Evolutionary conservation across 2,113 vertebrate species (phyloP).

Genomic region (Capricornis sumatraensis): DNA sequence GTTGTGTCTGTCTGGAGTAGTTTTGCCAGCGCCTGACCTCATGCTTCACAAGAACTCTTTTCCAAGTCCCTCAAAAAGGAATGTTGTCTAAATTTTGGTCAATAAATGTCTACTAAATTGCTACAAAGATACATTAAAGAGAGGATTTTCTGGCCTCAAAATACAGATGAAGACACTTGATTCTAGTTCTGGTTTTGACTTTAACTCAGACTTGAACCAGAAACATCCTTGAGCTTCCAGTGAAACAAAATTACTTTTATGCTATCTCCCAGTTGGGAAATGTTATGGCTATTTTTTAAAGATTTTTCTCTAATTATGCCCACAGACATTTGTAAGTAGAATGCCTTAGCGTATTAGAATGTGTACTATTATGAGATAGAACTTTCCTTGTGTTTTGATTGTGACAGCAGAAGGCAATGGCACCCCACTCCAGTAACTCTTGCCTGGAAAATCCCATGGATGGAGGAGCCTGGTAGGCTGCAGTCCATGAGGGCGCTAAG

Average conservation of each 20-base stretch:
- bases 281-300: background rate
- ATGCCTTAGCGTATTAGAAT: background rate
- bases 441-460: too few relatives aligned
- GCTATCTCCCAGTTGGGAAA: background rate
- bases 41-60: background rate
- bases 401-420: background rate
- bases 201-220: background rate
- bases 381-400: background rate
- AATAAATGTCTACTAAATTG: background rate
- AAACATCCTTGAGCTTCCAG: background rate
- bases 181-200: background rate
- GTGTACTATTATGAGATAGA: background rate
- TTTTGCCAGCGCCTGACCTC: background rate
- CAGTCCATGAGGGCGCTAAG: too few relatives aligned
- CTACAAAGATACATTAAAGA: background rate
- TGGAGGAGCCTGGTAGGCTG: too few relatives aligned
- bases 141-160: background rate
- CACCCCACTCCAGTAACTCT: too few relatives aligned
- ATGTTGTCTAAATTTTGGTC: background rate
- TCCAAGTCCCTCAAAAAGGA: background rate
- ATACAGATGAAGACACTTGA: background rate
- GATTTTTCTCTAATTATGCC: background rate
- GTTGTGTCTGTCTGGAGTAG: background rate
- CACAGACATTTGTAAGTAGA: background rate
- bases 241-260: background rate